Base-by-base conservation (phyloP, 2,113 vertebrate species). In the Butorides virescens region DNA sequence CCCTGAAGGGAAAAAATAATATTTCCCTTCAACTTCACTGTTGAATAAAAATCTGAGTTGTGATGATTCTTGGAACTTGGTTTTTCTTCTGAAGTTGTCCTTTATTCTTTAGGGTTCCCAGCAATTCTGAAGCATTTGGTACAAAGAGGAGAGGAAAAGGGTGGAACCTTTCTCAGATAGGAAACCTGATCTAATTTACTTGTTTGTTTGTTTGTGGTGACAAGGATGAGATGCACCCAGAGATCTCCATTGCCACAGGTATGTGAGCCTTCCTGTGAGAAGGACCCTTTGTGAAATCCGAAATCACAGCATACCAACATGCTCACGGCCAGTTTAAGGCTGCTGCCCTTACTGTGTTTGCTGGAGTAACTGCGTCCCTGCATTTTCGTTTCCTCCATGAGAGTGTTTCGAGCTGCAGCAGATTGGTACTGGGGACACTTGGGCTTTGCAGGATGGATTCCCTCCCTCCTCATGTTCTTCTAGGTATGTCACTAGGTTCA, bases 11-110 rank as follows among this genome's bases (percentile, higher is more conserved):
- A 49, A 44, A 62, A 81, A 85, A 11, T 44, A 91, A 76, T 92
- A 77, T 37, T 91, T 98, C 96, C 97, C 95, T 97, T 97, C 95
- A 88, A 81, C 89, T 93, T 96, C 92, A 94, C 96, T 97, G 97
- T 98, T 98, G 98, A 98, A 98, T 98, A 98, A 98, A 97, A 98
- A 93, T 73, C 95, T 87, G 76, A 96, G 92, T 97, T 97, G 96
- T 98, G 97, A 97, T 90, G 97, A 97, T 95, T 92, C 91, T 92
- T 80, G 92, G 91, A 91, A 88, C 74, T 74, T 70, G 25, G 62
- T 91, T 96, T 97, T 98, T 89, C 88, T 97, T 98, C 84, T 82
- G 37, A 73, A 47, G 7, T 88, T 81, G 44, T 88, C 58, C 52
- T 74, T 61, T 86, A 39, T 74, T 88, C 66, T n/a, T 62, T 34